These are phyloP conservation scores for Festucalex cinctus DNA, from an alignment of 2,113 vertebrate genomes.

Conservation along the genomic window DNA sequence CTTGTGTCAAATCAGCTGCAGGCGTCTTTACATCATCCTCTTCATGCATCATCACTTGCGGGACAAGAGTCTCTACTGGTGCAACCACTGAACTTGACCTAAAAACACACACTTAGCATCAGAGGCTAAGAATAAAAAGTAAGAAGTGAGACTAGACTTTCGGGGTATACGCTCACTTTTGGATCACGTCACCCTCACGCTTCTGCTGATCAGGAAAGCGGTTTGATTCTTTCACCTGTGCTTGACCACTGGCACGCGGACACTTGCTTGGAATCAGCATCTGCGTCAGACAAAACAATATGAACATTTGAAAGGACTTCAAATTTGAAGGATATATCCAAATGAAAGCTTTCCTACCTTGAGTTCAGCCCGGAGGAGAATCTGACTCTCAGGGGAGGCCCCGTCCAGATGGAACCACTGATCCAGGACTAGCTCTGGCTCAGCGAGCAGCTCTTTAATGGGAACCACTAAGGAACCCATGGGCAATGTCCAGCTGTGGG, in stretches of 20 bases:
- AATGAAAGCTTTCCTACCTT: constrained; percentile 66
- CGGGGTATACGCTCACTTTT: constrained; percentile 40
- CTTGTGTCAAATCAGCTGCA: constrained; percentile 23
- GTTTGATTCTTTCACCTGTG: constrained; percentile 19
- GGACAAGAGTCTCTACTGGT: constrained; percentile 50
- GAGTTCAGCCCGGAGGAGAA: constrained; percentile 82
- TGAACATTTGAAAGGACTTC: background rate
- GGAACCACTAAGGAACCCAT: constrained; percentile 80
- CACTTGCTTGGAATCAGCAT: constrained; percentile 63
- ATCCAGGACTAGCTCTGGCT: constrained; percentile 78
- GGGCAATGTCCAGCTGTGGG: constrained; percentile 69
- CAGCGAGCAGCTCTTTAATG: constrained; percentile 76
- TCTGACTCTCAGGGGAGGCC: constrained; percentile 73
- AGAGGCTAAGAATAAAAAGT: background rate
- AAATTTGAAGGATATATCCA: background rate
- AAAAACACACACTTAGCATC: background rate
- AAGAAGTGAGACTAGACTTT: background rate
- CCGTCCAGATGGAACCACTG: constrained; percentile 79
- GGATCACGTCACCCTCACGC: constrained; percentile 30
- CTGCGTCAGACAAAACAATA: constrained; percentile 28
- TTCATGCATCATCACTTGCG: constrained; percentile 25
- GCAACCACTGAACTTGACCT: constrained; percentile 56
- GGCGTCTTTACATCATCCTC: constrained; percentile 21
- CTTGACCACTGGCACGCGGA: constrained; percentile 19
- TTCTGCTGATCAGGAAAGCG: constrained; percentile 18